Evolutionary conservation across 2,797 vertebrate species (phyloP), one percentile per base, ranked within the genome.

Genomic region (Halcyon smyrnensis): DNA sequence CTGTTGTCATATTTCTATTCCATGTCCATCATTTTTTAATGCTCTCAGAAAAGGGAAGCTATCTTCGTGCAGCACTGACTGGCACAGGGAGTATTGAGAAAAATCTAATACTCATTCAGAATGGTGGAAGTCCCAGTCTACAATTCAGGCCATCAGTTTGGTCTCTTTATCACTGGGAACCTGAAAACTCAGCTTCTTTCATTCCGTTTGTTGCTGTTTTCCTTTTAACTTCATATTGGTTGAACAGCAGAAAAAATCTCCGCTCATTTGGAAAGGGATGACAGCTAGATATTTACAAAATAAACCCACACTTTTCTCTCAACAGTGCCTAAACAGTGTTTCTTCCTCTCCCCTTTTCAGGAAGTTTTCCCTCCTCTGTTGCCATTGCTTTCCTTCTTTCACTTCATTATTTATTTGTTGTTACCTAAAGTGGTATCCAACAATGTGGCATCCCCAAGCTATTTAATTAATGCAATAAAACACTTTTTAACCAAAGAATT

Each of bases 391-490:
- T 88, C 62, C 79, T 11, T 68, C 41, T 81, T 91, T 81, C 43
- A 80, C 25, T 90, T 78, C 70, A 84, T 93, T 91, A 92, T 95
- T 94, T 95, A 95, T 95, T 97, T 95, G 84, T 83, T 93, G 94
- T 93, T 92, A 91, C 64, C 64, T 84, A 45, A 81, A 89, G 46
- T 23, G 63, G 93, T 89, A 93, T 93, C 94, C 79, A 94, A 75
- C 89, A 87, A 81, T 2, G 15, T 91, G 95, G 92, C 82, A 93
- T 94, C 60, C 86, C 81, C 84, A 87, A 74, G 62, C 39, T 25
- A 53, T 63, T 95, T 95, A 93, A 96, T 92, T 95, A 95, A 94
- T 83, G 84, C 79, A 97, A 95, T 95, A 96, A 95, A 97, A 84
- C 84, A 97, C 84, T 70, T 87, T 85, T 85, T 60, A 96, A 90